Conservation (phyloP, 1,140 invertebrate species). For the Drepana arcuata region DNA sequence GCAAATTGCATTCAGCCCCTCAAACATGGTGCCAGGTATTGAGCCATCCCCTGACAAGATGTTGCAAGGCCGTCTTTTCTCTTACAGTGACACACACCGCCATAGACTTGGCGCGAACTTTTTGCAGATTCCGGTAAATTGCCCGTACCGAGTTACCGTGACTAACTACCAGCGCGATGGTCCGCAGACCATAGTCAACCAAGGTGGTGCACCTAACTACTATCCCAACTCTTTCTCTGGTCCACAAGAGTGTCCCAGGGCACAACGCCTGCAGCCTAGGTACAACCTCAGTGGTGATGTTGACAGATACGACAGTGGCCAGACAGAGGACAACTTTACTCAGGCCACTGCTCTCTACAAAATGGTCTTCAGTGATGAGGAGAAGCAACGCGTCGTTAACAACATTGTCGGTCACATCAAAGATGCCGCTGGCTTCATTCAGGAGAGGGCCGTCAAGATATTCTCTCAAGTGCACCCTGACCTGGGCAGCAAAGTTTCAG, state of each 20-base stretch:
- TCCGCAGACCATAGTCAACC: conserved; percentile 76
- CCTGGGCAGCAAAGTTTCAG: conserved; percentile 77
- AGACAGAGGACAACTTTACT: conserved; percentile 90
- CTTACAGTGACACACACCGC: conserved; percentile 95
- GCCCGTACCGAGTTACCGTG: conserved; percentile 80
- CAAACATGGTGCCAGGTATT: conserved; percentile 93
- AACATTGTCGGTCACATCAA: conserved; percentile 88
- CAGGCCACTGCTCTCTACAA: conserved; percentile 89
- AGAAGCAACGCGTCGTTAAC: conserved; percentile 79
- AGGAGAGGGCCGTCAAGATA: conserved; percentile 86
- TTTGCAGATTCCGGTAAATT: conserved; percentile 95
- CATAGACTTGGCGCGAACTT: conserved; percentile 95
- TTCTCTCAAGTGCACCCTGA: conserved; percentile 80
- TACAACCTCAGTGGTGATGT: conserved; percentile 75
- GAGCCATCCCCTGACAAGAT: conserved; percentile 95
- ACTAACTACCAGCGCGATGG: conserved; percentile 94
- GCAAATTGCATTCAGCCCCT: conserved; percentile 94
- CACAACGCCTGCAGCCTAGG: conserved; percentile 69
- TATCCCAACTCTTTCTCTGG: conserved; percentile 96
- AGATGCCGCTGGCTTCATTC: conserved; percentile 87
- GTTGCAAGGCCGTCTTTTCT: conserved; percentile 94
- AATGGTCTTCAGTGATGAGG: conserved; percentile 82
- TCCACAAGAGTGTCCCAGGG: conserved; percentile 75
- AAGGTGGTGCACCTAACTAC: conserved; percentile 92
- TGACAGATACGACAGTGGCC: conserved; percentile 83